Conservation (phyloP, 2,888 invertebrate genomes). For the Zootermopsis nevadensis region DNA sequence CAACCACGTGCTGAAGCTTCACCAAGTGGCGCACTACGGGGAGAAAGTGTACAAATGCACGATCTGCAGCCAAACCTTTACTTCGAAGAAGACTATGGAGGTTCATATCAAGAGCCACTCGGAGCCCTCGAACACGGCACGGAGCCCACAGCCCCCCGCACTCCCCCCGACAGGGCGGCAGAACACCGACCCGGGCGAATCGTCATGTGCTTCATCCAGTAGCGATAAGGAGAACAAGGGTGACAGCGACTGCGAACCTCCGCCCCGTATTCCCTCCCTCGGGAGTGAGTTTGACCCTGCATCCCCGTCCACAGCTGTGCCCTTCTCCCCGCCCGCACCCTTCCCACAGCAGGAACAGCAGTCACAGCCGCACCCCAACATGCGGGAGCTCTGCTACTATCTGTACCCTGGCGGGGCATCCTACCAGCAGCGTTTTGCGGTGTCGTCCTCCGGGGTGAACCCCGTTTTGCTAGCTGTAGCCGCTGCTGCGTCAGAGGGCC, state of each 20-base stretch:
- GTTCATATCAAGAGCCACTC: constrained; percentile 85
- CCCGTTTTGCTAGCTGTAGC: constrained; percentile 68
- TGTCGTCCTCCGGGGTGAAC: constrained; percentile 59
- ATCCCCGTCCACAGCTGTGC: constrained; percentile 37
- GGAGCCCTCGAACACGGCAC: constrained; percentile 61
- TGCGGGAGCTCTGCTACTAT: constrained; percentile 61
- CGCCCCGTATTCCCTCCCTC: constrained; percentile 57
- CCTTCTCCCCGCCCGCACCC: constrained; percentile 46
- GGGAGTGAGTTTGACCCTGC: constrained; percentile 56
- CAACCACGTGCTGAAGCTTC: constrained; percentile 89
- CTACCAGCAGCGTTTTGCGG: constrained; percentile 64
- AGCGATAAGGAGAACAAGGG: constrained; percentile 65
- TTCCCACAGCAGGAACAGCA: constrained; percentile 53
- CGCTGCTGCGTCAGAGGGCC: constrained; percentile 60
- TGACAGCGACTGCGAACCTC: constrained; percentile 58
- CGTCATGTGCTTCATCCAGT: constrained; percentile 57
- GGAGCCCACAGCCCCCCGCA: constrained; percentile 61
- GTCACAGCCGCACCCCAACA: constrained; percentile 54
- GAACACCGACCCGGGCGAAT: constrained; percentile 53
- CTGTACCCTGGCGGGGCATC: constrained; percentile 65
- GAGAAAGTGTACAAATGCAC: constrained; percentile 94
- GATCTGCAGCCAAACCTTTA: constrained; percentile 90
- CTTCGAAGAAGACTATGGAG: constrained; percentile 91
- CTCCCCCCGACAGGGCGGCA: constrained; percentile 32
- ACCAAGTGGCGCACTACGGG: constrained; percentile 90